Base-by-base conservation (phyloP, 2,888 invertebrate genomes). In the Bimastos eiseni region DNA sequence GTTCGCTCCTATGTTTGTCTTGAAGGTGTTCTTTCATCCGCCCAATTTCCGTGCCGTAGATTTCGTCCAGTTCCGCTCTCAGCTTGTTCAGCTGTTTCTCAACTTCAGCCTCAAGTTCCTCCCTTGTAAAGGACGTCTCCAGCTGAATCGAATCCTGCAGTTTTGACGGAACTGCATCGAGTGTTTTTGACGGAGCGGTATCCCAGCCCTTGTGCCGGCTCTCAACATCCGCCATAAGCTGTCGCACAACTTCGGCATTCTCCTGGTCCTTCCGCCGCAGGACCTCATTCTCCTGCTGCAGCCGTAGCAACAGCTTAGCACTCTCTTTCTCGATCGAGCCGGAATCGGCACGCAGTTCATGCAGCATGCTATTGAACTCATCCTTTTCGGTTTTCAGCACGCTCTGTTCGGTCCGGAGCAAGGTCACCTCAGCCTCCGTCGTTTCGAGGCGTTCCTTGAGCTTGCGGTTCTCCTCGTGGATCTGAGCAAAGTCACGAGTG, bases 11-110 rank as follows among this genome's bases (percentile, higher is more conserved):
- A 21, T 91, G 90, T 88, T 91, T 83, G 37, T 91, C 91, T 55
- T 86, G 37, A 83, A 93, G 44, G 84, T 92, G 90, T 37, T 93
- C 91, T 89, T 93, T 93, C 91, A 93, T 93, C 70, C 90, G 89
- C n/a, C 90, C 89, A 34, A 93, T 93, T 90, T 93, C 92, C 17
- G 91, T 90, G n/a, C 93, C 93, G 88, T 93, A 91, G 84, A 89
- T 90, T 91, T 93, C 93, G 44, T 93, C 93, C 90, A 93, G 90
- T 91, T 93, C 93, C 36, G 91, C 91, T 83, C 92, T 90, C 33
- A 92, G 89, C 38, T 84, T 89, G 49, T 83, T 91, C 89, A 92
- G 84, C 88, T 90, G 88, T 38, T 37, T n/a, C 55, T 91, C 84
- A 21, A 90, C 91, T n/a, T 89, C 83, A 24, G 41, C 90, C 19